Conservation (phyloP, 2,888 invertebrate species). For the Conomelus anceps region DNA sequence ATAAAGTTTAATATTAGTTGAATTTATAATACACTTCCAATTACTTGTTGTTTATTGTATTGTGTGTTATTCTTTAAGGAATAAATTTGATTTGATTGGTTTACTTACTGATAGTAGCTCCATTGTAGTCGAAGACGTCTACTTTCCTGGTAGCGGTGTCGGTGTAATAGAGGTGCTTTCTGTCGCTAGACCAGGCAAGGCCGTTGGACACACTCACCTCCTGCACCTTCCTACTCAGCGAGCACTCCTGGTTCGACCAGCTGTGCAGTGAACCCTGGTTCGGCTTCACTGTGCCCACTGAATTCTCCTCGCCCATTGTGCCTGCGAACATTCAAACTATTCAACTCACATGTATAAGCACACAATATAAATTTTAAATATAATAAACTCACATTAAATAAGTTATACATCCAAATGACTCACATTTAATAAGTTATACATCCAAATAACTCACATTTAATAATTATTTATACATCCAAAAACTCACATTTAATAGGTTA, state of each 20-base stretch:
- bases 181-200: conserved; percentile 64
- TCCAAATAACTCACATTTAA: too few relatives aligned
- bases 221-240: conserved; percentile 35
- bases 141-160: conserved; percentile 62
- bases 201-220: conserved; percentile 69
- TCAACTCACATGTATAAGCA: background rate
- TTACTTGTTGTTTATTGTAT: too few relatives aligned
- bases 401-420: too few relatives aligned
- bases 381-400: background rate
- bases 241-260: conserved; percentile 41
- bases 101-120: conserved; percentile 38
- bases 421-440: too few relatives aligned
- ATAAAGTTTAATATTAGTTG: too few relatives aligned
- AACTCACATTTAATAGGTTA: too few relatives aligned
- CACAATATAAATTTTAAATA: background rate
- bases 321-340: conserved; percentile 42
- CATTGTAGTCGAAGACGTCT: conserved; percentile 60
- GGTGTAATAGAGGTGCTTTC: conserved; percentile 67
- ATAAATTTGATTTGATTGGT: background rate
- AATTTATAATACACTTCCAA: too few relatives aligned
- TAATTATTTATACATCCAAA: too few relatives aligned
- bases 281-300: conserved; percentile 42
- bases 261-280: conserved; percentile 55
- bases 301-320: conserved; percentile 56
- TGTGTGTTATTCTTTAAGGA: too few relatives aligned